phyloP scores from a whole-genome alignment of 2,797 vertebrate species.

The Malurus splendens region DNA sequence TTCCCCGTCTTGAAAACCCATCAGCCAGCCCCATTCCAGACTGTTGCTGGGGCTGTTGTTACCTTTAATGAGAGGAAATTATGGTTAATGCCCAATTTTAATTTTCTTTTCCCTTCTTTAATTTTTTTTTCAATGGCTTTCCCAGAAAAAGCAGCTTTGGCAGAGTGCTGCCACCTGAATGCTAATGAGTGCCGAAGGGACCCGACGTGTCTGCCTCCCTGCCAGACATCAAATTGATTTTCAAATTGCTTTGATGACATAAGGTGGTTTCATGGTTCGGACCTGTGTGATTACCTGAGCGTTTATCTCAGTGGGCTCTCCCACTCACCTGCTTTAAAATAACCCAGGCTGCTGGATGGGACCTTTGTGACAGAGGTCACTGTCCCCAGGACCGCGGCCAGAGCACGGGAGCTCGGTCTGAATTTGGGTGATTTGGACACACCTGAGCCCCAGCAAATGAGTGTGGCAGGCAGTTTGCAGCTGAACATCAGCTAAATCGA shows the following conservation, averaged over 20 bases:
- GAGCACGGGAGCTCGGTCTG: neutral
- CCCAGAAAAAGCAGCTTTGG: constrained; percentile 26
- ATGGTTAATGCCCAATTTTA: constrained; percentile 53
- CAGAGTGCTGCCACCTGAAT: constrained; percentile 36
- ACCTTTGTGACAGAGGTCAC: neutral
- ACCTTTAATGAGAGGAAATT: constrained; percentile 58
- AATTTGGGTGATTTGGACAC: neutral
- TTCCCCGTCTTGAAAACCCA: neutral
- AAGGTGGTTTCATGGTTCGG: constrained; percentile 66
- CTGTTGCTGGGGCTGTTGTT: constrained; percentile 7
- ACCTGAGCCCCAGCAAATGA: neutral
- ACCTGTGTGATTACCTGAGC: constrained; percentile 55
- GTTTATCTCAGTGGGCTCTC: constrained; percentile 46
- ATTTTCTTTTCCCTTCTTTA: neutral
- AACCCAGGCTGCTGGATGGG: neutral
- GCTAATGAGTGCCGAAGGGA: constrained; percentile 33
- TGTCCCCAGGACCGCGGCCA: neutral
- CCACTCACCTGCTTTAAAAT: constrained; percentile 12
- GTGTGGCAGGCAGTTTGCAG: neutral
- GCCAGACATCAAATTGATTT: constrained; percentile 73
- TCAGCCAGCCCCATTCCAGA: neutral
- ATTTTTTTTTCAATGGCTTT: constrained; percentile 46
- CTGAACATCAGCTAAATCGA: neutral
- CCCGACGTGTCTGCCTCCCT: constrained; percentile 32
- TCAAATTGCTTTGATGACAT: constrained; percentile 72